Evolutionary conservation across 2,113 vertebrate genomes (phyloP).

Genomic region (Entomyzon cyanotis): DNA sequence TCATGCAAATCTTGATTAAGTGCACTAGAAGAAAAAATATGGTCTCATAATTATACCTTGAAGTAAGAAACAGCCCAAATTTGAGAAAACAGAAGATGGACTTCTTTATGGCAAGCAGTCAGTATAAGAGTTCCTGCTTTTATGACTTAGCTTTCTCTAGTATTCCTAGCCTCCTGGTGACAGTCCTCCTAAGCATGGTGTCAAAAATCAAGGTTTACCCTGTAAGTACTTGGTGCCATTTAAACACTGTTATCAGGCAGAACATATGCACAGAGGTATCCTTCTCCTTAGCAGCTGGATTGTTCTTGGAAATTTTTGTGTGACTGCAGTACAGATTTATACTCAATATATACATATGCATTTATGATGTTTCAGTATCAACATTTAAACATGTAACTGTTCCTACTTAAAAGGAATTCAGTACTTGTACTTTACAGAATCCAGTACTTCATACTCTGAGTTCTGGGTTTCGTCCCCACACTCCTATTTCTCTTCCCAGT

Average conservation of each 20-base stretch:
- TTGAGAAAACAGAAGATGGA: neutral
- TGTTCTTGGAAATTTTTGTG: neutral
- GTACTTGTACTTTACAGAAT: neutral
- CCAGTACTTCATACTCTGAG: neutral
- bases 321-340: neutral
- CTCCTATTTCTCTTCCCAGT: neutral
- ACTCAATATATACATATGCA: neutral
- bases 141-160: neutral
- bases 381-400: neutral
- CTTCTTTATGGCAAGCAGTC: neutral
- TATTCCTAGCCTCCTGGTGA: neutral
- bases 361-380: neutral
- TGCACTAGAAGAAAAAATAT: neutral
- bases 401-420: neutral
- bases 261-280: neutral
- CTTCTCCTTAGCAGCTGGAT: neutral
- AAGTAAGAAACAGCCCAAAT: neutral
- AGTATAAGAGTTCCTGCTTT: neutral
- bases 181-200: neutral
- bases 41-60: neutral
- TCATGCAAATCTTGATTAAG: conserved; percentile 22
- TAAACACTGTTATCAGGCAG: neutral
- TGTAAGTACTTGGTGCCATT: neutral
- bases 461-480: neutral
- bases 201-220: neutral